Evolutionary conservation across 1,140 invertebrate species (phyloP).

Genomic region (Pseudomyrmex flavicornis): DNA sequence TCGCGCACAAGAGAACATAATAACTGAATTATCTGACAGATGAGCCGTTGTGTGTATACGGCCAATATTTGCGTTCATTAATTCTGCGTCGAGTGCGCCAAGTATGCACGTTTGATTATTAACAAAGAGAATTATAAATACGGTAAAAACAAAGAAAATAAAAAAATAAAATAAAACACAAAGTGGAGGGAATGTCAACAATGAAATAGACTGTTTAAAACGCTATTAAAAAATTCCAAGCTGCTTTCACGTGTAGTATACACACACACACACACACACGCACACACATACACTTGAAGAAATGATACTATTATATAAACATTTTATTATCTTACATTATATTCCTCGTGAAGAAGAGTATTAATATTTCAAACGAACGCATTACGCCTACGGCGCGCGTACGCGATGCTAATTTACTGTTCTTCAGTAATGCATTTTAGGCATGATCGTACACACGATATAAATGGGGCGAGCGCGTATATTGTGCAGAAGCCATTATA

Average conservation of each 20-base stretch:
- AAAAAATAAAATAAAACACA: neutral
- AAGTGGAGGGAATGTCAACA: constrained; percentile 18
- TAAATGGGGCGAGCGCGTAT: constrained; percentile 16
- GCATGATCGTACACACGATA: constrained; percentile 8
- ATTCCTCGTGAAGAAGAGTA: constrained; percentile 4
- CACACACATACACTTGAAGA: too few species aligned
- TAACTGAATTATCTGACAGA: constrained; percentile 46
- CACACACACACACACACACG: too few species aligned
- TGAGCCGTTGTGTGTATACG: constrained; percentile 12
- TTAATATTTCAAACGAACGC: constrained; percentile 31
- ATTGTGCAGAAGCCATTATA: neutral
- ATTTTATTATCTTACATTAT: constrained; percentile 5
- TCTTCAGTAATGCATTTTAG: constrained; percentile 39
- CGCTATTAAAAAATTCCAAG: constrained; percentile 6
- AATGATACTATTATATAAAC: neutral
- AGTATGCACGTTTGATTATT: constrained; percentile 27
- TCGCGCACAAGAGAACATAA: neutral
- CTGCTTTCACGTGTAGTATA: too few species aligned
- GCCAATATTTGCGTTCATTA: constrained; percentile 53
- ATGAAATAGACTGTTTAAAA: constrained; percentile 27
- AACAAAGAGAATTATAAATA: constrained; percentile 30
- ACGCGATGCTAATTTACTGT: constrained; percentile 16
- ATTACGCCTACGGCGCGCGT: neutral
- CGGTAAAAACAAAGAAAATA: neutral
- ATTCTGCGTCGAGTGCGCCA: constrained; percentile 16